Conservation (phyloP, 1,140 invertebrate species). For the Microplitis demolitor region DNA sequence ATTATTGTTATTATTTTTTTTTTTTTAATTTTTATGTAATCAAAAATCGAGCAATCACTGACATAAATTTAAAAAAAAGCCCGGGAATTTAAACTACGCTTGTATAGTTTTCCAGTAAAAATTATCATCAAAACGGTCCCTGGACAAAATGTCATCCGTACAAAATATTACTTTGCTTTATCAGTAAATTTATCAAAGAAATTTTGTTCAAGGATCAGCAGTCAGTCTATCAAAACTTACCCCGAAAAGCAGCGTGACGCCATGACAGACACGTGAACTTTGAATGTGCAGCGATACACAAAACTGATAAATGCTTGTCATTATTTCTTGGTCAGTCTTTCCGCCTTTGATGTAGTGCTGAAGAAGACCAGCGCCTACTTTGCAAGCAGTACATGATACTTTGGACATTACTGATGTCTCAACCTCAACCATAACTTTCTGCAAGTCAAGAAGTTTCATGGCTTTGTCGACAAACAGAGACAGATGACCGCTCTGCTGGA, state of each 20-base stretch:
- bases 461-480: constrained; percentile 82
- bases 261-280: constrained; percentile 82
- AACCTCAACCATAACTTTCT: constrained; percentile 83
- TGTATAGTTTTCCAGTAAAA: no score
- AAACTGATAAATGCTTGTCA: constrained; percentile 81
- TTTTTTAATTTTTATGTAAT: constrained; percentile 1
- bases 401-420: constrained; percentile 90
- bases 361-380: constrained; percentile 81
- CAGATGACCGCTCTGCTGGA: constrained; percentile 68
- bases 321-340: constrained; percentile 84
- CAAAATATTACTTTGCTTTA: no score
- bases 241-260: constrained; percentile 82
- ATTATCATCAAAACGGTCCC: no score
- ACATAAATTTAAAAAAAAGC: no score
- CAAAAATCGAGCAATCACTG: no score
- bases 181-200: no score
- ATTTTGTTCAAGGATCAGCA: background rate
- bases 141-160: no score
- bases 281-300: constrained; percentile 86
- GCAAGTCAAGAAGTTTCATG: constrained; percentile 77
- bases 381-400: constrained; percentile 88
- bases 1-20: constrained; percentile 10
- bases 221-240: constrained; percentile 59
- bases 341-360: constrained; percentile 84
- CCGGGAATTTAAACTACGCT: no score